Evolutionary conservation across 2,113 vertebrate genomes (phyloP), one percentile per base, ranked within the genome.

Genomic region (Prinia subflava): DNA sequence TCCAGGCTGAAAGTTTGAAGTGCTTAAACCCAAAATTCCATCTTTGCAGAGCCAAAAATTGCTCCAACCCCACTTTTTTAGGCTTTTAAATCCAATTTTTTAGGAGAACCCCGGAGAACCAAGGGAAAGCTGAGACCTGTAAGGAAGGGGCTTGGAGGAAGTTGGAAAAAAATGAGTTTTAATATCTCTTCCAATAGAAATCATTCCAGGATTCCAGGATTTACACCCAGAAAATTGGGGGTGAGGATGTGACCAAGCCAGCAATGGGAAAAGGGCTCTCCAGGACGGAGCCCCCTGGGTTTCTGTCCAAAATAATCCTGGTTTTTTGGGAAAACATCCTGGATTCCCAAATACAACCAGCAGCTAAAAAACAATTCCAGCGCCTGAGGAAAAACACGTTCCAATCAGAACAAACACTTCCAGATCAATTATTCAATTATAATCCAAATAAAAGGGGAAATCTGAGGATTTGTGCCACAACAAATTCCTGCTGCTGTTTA

Each of bases 251-350:
- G 46, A 21, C 9, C 13, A 25, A 16, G 8, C 33, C 57, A 63
- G 25, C 7, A 46, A 14, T 6, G 11, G 35, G 37, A 13, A 15
- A 42, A 20, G 31, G n/a, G 30, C 13, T 47, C 62, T 65, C 19
- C 52, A 4, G 1, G 63, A 12, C 11, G 39, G 6, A 5, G 28
- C 15, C 16, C 5, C 0, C n/a, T 6, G 47, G 15, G 1, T 31
- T 81, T 22, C 28, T 21, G 6, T 0, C 11, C 27, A 22, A 10
- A 42, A 8, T 0, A 39, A 5, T 41, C 37, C 37, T 8, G 21
- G n/a, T n/a, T n/a, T n/a, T n/a, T n/a, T n/a, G n/a, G n/a, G n/a
- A n/a, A n/a, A n/a, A n/a, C 65, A 33, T 30, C 42, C 85, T 65
- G 27, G 14, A 39, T 31, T 18, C 65, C 27, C 14, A 63, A 62